Base-by-base conservation (phyloP, 2,888 invertebrate species). In the Trissolcus japonicus region DNA sequence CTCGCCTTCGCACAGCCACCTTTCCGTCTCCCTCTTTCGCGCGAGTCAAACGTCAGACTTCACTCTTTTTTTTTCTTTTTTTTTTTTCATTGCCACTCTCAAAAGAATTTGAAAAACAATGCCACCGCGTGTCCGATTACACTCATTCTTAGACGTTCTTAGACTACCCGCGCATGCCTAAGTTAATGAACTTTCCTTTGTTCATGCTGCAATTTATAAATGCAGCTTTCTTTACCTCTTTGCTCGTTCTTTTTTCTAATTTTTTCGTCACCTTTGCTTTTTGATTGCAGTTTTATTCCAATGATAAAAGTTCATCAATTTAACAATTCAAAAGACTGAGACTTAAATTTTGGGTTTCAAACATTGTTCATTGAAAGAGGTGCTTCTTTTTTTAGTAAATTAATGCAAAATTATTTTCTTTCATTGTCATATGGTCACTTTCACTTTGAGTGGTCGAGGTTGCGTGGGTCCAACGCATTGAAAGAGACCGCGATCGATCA, bases 91-190 rank as follows among this genome's bases (percentile, higher is more conserved):
- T 60, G 60, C 19, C 40, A 43, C 48, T 68, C 54, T 67, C 17
- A 54, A 55, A 59, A 29, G 46, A 51, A 50, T 9, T 46, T 7
- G 43, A 67, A 67, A 59, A 25, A 68, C 68, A 68, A 68, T 68
- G 43, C 21, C 16, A 14, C 51, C 19, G 54, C 43, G 48, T 67
- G 50, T 67, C 67, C 41, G 40, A 67, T 67, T 67, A 53, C 62
- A 19, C 19, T 51, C 46, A 46, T 46, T 51, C 16, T 51, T 17
- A 19, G 11, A 6, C 51, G 4, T 4, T 51, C 51, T 55, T 3
- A 55, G 29, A 55, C 14, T 54, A 19, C 19, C 19, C 16, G n/a
- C 46, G 14, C 46, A 16, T 16, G 16, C 46, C 17, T 13, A 21
- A 51, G 51, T 51, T 51, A 51, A 51, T 51, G 51, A 51, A 51